Percentiles rank a stretch among this genome's conserved stretches.
These are phyloP conservation scores for Caenorhabditis sp. DNA, from an alignment of 2,888 invertebrate species.

Conservation along the genomic window DNA sequence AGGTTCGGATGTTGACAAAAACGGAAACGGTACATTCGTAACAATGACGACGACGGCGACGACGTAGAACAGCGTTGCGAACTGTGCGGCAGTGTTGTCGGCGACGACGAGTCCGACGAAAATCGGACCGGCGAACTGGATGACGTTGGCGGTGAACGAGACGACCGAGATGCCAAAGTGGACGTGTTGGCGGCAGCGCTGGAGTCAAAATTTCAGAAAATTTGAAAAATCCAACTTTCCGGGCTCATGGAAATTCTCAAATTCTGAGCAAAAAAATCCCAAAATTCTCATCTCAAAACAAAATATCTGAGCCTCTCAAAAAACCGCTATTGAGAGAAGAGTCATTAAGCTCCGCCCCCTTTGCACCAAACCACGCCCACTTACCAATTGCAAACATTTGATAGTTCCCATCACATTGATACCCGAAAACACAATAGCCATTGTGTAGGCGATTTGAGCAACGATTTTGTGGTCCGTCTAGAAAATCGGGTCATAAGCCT, in stretches of 20 bases:
- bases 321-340: too few species aligned
- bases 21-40: conserved; percentile 21
- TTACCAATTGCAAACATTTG: conserved; percentile 40
- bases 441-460: conserved; percentile 42
- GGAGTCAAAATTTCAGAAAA: not conserved
- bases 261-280: too few species aligned
- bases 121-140: conserved; percentile 23
- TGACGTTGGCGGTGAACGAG: conserved; percentile 17
- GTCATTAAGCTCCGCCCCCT: too few species aligned
- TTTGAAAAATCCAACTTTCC: too few species aligned
- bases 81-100: not conserved
- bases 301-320: too few species aligned
- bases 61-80: not conserved
- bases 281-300: too few species aligned
- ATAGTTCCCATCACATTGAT: conserved; percentile 47
- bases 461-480: conserved; percentile 15
- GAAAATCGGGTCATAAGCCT: not conserved
- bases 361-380: not conserved
- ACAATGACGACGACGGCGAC: conserved; percentile 8
- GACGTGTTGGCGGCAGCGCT: conserved; percentile 24
- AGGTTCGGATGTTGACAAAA: conserved; percentile 12
- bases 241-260: too few species aligned
- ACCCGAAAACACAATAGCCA: conserved; percentile 35
- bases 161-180: conserved; percentile 32
- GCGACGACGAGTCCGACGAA: not conserved